A percentile compares a stretch with the other conserved stretches of the same genome.
phyloP scores from a whole-genome alignment of 2,888 invertebrate species.

The Nomada goodeniana region DNA sequence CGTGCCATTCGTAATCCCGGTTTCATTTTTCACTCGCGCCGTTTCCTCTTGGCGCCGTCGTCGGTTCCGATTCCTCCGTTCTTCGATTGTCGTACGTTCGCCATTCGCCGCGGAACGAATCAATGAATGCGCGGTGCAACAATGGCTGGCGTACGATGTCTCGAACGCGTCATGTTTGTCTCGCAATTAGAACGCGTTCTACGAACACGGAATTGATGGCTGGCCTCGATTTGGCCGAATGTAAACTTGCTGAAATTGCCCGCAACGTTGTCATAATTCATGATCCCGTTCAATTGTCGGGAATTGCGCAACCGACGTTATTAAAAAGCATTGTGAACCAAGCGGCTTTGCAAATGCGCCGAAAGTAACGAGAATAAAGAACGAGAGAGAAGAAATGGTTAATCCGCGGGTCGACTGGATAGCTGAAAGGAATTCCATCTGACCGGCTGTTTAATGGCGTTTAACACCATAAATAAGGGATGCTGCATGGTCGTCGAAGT shows the following conservation, averaged over 20 bases:
- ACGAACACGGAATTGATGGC: constrained; percentile 78
- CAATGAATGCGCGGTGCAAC: constrained; percentile 16
- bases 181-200: constrained; percentile 81
- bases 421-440: constrained; percentile 10
- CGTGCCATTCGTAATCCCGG: not conserved
- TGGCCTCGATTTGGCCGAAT: constrained; percentile 78
- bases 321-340: constrained; percentile 3
- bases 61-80: not conserved
- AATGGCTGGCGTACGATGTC: constrained; percentile 6
- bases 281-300: constrained; percentile 53
- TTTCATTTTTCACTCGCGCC: too few species aligned
- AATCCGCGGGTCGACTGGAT: too few species aligned
- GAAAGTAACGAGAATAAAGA: not conserved
- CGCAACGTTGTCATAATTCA: constrained; percentile 64
- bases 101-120: constrained; percentile 25
- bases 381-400: not conserved
- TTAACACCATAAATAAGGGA: constrained; percentile 48
- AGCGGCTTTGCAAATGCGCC: too few species aligned
- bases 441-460: constrained; percentile 31
- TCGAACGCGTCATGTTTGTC: constrained; percentile 65
- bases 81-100: not conserved
- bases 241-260: constrained; percentile 72
- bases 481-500: constrained; percentile 48
- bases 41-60: too few species aligned
- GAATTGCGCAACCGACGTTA: constrained; percentile 25